These are phyloP conservation scores for Todiramphus chloris DNA, from an alignment of 2,113 vertebrate genomes.

Conservation along the genomic window DNA sequence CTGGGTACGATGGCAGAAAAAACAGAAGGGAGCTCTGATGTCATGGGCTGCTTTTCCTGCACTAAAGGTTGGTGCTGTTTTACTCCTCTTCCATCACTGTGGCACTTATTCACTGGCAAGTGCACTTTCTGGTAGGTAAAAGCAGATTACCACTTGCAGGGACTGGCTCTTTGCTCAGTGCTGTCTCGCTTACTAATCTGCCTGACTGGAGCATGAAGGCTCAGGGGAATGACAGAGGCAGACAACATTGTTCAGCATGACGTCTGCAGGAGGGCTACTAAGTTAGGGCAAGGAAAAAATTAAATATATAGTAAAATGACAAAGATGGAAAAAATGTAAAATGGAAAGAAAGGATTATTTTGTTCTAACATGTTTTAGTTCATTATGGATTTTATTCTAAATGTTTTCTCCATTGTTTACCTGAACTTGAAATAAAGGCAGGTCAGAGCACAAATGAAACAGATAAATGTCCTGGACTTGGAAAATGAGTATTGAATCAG, in stretches of 20 bases:
- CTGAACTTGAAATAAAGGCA: neutral
- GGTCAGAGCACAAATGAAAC: neutral
- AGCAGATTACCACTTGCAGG: neutral
- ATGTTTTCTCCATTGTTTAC: neutral
- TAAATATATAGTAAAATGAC: neutral
- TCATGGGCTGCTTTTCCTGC: constrained; percentile 47
- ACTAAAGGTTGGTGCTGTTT: constrained; percentile 39
- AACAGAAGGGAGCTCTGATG: constrained; percentile 56
- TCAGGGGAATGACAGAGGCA: neutral
- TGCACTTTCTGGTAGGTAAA: neutral
- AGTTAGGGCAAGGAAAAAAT: neutral
- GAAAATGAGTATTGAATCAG: neutral
- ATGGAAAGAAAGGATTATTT: neutral
- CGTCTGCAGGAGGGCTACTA: neutral
- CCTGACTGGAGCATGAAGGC: neutral
- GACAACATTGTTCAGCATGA: neutral
- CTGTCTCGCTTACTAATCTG: neutral
- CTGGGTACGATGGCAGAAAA: constrained; percentile 71
- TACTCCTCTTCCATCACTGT: neutral
- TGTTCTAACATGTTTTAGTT: neutral
- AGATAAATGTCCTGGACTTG: neutral
- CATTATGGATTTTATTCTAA: neutral
- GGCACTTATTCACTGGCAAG: neutral
- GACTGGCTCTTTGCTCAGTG: neutral
- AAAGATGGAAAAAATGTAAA: neutral